Evolutionary conservation across 2,888 invertebrate genomes (phyloP).

Genomic region (Tridacna gigas): DNA sequence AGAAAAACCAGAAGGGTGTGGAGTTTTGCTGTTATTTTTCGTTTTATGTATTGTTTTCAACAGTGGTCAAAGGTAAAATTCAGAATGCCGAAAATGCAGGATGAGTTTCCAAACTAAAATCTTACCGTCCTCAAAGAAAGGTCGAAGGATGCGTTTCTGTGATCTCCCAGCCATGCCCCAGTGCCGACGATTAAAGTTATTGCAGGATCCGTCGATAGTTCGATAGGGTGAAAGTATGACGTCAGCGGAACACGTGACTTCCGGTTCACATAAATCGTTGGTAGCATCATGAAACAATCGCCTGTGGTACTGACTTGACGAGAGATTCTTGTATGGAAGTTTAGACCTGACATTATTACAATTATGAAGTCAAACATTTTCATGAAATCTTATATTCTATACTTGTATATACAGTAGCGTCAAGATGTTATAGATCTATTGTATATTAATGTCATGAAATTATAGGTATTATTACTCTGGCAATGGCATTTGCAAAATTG

Average conservation of each 20-base stretch:
- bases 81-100: too few relatives aligned
- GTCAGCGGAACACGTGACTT: slow-evolving; percentile 29
- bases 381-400: too few relatives aligned
- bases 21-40: too few relatives aligned
- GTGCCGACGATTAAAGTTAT: slow-evolving; percentile 36
- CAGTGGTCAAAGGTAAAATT: too few relatives aligned
- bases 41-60: too few relatives aligned
- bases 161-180: slow-evolving; percentile 47
- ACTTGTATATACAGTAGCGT: too few relatives aligned
- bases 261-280: slow-evolving; percentile 31
- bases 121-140: slow-evolving; percentile 43
- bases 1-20: too few relatives aligned
- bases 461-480: too few relatives aligned
- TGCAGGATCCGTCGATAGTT: slow-evolving; percentile 49
- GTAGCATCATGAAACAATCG: slow-evolving; percentile 6
- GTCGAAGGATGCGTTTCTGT: slow-evolving; percentile 31
- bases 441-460: too few relatives aligned
- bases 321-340: slow-evolving; percentile 6
- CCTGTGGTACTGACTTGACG: slow-evolving; percentile 12
- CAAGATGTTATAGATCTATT: too few relatives aligned
- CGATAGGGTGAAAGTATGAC: slow-evolving; percentile 41
- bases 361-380: too few relatives aligned
- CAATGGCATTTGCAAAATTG: too few relatives aligned
- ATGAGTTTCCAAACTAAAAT: background rate
- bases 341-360: background rate